phyloP scores from a whole-genome alignment of 2,888 invertebrate genomes.

The Eristalis tenax region DNA sequence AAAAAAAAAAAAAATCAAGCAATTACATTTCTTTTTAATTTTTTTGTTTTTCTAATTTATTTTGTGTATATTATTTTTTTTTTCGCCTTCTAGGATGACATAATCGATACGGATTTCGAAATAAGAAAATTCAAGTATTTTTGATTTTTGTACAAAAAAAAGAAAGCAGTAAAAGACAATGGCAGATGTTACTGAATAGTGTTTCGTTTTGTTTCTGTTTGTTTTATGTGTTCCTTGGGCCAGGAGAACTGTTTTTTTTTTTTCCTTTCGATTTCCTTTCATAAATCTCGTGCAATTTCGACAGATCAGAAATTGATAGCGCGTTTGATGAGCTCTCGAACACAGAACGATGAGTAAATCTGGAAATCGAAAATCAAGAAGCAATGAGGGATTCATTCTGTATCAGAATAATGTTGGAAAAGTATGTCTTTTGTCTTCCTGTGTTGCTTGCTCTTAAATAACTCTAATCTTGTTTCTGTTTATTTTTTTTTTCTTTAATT shows the following conservation, averaged over 20 bases:
- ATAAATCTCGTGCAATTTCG: constrained; percentile 55
- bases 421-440: constrained; percentile 32
- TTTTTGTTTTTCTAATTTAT: neutral
- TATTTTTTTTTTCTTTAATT: neutral
- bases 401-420: constrained; percentile 71
- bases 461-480: neutral
- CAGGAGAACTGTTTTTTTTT: neutral
- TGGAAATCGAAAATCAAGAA: constrained; percentile 73
- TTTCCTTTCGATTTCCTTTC: constrained; percentile 16
- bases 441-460: neutral
- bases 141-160: constrained; percentile 26
- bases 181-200: constrained; percentile 43
- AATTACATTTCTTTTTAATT: neutral
- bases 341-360: constrained; percentile 56
- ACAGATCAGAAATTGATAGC: constrained; percentile 42
- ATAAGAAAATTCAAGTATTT: constrained; percentile 25
- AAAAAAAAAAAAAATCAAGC: constrained; percentile 21
- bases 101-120: constrained; percentile 59
- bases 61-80: constrained; percentile 5
- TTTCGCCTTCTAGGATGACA: constrained; percentile 52
- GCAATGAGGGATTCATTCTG: constrained; percentile 75
- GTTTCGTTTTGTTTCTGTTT: neutral
- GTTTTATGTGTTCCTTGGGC: neutral
- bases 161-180: neutral
- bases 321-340: constrained; percentile 6